Evolutionary conservation across 2,113 vertebrate species (phyloP).

Genomic region (Barbus barbus): DNA sequence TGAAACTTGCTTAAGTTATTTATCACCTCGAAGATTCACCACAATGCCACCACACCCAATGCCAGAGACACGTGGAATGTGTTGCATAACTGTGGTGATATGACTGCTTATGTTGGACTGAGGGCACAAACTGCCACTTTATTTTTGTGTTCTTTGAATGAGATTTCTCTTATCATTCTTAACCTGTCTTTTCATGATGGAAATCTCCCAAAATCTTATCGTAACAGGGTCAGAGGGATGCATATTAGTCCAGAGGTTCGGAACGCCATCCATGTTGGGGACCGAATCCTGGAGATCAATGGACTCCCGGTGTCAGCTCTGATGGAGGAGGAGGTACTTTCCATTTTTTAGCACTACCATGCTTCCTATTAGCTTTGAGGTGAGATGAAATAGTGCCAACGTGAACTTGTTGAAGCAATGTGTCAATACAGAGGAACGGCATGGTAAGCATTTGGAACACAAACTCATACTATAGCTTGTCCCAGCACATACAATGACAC

Average conservation of each 20-base stretch:
- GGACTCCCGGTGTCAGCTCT: slow-evolving; percentile 85
- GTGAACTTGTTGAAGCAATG: not conserved
- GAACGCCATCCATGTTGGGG: slow-evolving; percentile 92
- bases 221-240: slow-evolving; percentile 86
- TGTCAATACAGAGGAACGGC: not conserved
- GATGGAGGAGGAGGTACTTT: slow-evolving; percentile 85
- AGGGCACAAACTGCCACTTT: not conserved
- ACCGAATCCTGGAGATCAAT: slow-evolving; percentile 95
- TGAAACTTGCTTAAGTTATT: not conserved
- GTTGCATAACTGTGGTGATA: slow-evolving; percentile 57
- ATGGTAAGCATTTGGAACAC: not conserved
- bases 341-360: not conserved
- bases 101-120: slow-evolving; percentile 24
- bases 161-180: not conserved
- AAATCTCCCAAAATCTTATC: slow-evolving; percentile 25
- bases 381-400: not conserved
- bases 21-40: slow-evolving; percentile 21
- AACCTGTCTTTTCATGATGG: not conserved
- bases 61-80: slow-evolving; percentile 44
- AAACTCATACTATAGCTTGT: not conserved
- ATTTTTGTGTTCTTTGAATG: not conserved
- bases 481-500: not conserved
- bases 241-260: slow-evolving; percentile 91
- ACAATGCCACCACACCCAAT: not conserved
- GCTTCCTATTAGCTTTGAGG: not conserved